Conservation (phyloP, 2,888 invertebrate species). For the Brachycybe producta region DNA sequence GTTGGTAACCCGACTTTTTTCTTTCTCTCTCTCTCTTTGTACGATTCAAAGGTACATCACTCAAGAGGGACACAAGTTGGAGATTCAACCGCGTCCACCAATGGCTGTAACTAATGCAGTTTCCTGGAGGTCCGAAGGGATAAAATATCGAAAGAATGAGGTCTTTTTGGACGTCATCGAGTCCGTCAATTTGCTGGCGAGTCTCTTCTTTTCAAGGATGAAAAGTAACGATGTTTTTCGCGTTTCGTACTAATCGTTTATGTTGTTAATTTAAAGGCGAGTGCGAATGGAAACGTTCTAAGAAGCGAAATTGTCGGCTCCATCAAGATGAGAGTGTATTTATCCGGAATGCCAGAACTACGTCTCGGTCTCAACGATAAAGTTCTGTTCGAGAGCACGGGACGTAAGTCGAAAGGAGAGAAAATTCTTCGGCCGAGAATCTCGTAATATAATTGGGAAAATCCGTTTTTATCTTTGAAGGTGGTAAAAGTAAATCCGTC, state of each 20-base stretch:
- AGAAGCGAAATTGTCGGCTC: constrained; percentile 96
- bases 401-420: constrained; percentile 43
- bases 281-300: constrained; percentile 91
- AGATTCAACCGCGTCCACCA: constrained; percentile 89
- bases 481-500: constrained; percentile 94
- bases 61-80: constrained; percentile 94
- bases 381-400: constrained; percentile 90
- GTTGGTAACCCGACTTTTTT: background rate
- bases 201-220: constrained; percentile 23
- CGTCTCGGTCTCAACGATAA: constrained; percentile 94
- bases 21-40: too few relatives aligned
- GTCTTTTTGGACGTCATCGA: constrained; percentile 98
- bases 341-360: constrained; percentile 97
- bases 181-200: constrained; percentile 77
- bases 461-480: constrained; percentile 25
- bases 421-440: background rate
- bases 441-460: background rate
- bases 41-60: constrained; percentile 59
- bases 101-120: constrained; percentile 99
- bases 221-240: background rate
- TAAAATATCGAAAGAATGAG: constrained; percentile 97
- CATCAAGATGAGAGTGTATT: constrained; percentile 95
- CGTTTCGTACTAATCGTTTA: too few relatives aligned
- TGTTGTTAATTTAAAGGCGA: constrained; percentile 47
- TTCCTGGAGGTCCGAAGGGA: constrained; percentile 96